These are phyloP conservation scores for Azemiops feae DNA, from an alignment of 2,113 vertebrate species.

Conservation along the genomic window DNA sequence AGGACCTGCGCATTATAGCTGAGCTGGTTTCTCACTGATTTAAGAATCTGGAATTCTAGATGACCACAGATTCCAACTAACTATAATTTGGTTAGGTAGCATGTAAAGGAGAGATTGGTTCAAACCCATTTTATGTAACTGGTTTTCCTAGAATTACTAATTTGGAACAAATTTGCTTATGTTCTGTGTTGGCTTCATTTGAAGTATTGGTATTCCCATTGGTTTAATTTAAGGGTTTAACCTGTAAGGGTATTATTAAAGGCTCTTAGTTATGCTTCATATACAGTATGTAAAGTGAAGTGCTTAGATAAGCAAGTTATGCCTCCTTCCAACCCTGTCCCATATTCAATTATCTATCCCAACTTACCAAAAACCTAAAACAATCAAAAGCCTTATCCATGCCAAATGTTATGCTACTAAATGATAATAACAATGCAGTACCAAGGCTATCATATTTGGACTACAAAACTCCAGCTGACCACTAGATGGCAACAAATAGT, in stretches of 20 bases:
- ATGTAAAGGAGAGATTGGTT: neutral
- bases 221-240: constrained; percentile 4
- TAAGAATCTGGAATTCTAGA: neutral
- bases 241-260: neutral
- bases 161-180: neutral
- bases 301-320: constrained; percentile 12
- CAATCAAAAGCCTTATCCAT: neutral
- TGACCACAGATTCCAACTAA: neutral
- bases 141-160: neutral
- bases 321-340: neutral
- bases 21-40: neutral
- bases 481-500: neutral
- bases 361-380: neutral
- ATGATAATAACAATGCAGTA: neutral
- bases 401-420: constrained; percentile 8
- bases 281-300: neutral
- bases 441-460: fast-evolving
- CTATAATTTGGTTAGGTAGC: neutral
- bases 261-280: neutral
- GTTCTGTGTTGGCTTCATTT: neutral
- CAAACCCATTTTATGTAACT: neutral
- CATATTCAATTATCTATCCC: neutral
- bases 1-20: neutral
- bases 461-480: neutral
- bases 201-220: neutral